Evolutionary conservation across 2,113 vertebrate genomes (phyloP).

Genomic region (Passer montanus): DNA sequence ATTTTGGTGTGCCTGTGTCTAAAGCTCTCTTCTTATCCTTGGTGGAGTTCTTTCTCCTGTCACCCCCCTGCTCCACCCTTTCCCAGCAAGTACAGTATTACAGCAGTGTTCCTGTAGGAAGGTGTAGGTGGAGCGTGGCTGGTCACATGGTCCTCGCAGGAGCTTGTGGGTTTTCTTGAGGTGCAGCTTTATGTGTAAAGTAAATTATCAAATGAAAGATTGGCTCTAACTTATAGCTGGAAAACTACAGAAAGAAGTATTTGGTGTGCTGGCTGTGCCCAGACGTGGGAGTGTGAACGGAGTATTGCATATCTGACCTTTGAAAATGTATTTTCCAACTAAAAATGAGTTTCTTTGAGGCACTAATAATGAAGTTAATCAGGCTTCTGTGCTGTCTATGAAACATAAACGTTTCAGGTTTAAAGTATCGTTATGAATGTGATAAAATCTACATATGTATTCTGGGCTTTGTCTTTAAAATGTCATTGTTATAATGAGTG

Average conservation of each 20-base stretch:
- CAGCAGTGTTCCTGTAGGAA: neutral
- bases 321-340: neutral
- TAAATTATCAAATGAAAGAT: neutral
- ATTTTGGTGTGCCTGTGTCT: neutral
- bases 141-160: neutral
- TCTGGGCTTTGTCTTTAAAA: neutral
- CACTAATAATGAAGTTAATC: neutral
- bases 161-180: neutral
- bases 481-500: neutral
- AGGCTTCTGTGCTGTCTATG: neutral
- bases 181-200: neutral
- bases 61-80: neutral
- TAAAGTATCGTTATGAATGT: neutral
- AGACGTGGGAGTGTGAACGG: accelerated
- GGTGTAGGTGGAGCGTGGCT: accelerated
- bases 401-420: neutral
- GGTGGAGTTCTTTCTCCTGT: neutral
- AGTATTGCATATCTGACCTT: neutral
- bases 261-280: neutral
- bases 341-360: neutral
- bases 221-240: neutral
- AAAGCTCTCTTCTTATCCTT: neutral
- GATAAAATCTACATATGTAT: neutral
- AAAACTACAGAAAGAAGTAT: neutral
- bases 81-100: neutral